A percentile compares a stretch with the other conserved stretches of the same genome.
phyloP scores from a whole-genome alignment of 1,140 invertebrate species.

The Diorhabda sublineata region DNA sequence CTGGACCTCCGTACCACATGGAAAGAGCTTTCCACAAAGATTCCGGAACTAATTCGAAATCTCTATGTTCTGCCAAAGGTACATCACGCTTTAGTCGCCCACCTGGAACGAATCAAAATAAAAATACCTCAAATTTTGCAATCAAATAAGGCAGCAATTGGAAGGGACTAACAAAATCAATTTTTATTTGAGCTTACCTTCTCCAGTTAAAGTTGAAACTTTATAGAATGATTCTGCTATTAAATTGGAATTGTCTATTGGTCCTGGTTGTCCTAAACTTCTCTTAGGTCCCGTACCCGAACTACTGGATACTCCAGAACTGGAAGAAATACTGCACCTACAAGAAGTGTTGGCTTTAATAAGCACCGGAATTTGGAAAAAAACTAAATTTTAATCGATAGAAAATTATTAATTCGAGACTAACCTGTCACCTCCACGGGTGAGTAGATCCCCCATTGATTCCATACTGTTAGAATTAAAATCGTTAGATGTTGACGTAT shows the following conservation, averaged over 20 bases:
- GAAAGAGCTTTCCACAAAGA: conserved; percentile 79
- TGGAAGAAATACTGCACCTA: conserved; percentile 53
- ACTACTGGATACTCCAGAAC: conserved; percentile 55
- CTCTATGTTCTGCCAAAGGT: conserved; percentile 64
- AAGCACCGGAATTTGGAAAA: not conserved
- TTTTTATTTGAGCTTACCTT: conserved; percentile 51
- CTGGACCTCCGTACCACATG: conserved; percentile 80
- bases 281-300: conserved; percentile 44
- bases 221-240: conserved; percentile 59
- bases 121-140: conserved; percentile 4
- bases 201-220: conserved; percentile 73
- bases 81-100: conserved; percentile 70
- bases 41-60: conserved; percentile 81
- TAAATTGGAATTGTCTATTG: conserved; percentile 73
- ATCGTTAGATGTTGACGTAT: conserved; percentile 40
- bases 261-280: conserved; percentile 57
- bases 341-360: conserved; percentile 26
- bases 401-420: conserved; percentile 3
- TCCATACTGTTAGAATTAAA: conserved; percentile 50
- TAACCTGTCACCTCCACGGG: conserved; percentile 53
- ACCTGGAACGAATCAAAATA: conserved; percentile 40
- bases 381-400: not conserved
- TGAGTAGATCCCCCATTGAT: conserved; percentile 55
- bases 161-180: no score
- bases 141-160: no score